Base-by-base conservation (phyloP, 2,797 vertebrate genomes). In the Paedocypris micromegethes region DNA sequence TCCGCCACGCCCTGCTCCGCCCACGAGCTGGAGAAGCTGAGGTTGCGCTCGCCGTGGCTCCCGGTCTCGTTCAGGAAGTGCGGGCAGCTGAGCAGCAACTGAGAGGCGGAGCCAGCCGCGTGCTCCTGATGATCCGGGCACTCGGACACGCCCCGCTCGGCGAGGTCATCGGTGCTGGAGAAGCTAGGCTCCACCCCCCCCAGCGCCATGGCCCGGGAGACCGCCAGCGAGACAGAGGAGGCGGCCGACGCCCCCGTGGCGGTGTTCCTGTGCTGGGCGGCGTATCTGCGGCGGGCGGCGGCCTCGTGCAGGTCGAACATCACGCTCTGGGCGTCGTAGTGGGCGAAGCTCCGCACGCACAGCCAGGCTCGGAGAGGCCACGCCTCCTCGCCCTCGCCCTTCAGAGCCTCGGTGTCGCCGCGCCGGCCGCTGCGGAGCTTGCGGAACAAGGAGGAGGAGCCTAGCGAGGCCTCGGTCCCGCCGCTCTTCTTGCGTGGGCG, bases 41-140 rank as follows among this genome's bases (percentile, higher is more conserved):
- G 84, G n/a, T 92, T 90, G 49, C 92, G 91, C 61, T 97, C 94
- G 0, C 80, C 79, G 2, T 85, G 79, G 5, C 93, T 93, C 0
- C 93, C 94, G 0, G 90, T 92, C 82, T 98, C 95, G 0, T 97
- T 98, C n/a, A 93, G 90, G 78, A 98, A 97, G 76, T 96, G 93
- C 0, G 95, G 95, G 76, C 95, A 98, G 83, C 90, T 93, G 45
- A 97, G 92, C 54, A 98, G 91, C 3, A 98, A 87, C 0, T 76
- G 74, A 86, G 80, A 90, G 87, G 80, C 84, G 0, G 82, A 71
- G 52, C 58, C 47, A 82, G 89, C 80, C 75, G 68, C 44, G 2
- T 40, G 61, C 2, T 86, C 86, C 40, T 63, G 43, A 58, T 79
- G 81, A 49, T 89, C 85, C 66, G 63, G 6, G 54, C 51, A 70